Base-by-base conservation (phyloP, 2,888 invertebrate species). In the Pyrochroa serraticornis region DNA sequence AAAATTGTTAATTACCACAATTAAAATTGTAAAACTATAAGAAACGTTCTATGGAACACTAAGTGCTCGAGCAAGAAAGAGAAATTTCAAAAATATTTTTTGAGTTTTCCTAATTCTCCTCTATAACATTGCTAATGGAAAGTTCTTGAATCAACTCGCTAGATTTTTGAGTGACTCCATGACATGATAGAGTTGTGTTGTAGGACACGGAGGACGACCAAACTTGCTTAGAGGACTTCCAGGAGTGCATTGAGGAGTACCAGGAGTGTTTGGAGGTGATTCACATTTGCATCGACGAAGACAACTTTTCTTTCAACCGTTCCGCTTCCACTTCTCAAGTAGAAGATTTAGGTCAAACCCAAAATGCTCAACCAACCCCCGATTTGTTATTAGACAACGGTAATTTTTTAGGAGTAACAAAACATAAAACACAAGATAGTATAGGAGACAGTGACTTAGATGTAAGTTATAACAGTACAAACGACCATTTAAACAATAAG, bases 171-270 rank as follows among this genome's bases (percentile, higher is more conserved):
- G 10, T 35, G 6, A 6, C 10, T 13, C 42, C 14, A 31, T 32
- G 47, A 14, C 38, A 35, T 44, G 39, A 36, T n/a, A 13, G 13
- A 30, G 34, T 42, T 58, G 41, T 60, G 41, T 74, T 75, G 33
- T 66, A 78, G 78, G 85, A 85, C 1, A 75, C 84, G 50, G 84
- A 85, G 33, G 85, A 86, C 53, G 85, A 86, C 65, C 85, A 85
- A 69, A 86, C 85, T 0, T 85, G 85, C 37, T 81, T 86, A 77
- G 86, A 86, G 55, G 86, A 86, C 39, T 86, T 85, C 68, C 86
- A 86, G 72, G 86, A 86, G 75, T 86, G 86, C 66, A 81, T 86
- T 38, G 86, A 86, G 72, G 86, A 86, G 68, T 86, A 86, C 65
- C 85, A 85, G 3, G 86, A 86, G 71, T 85, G 85, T 10, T 66